Percentiles rank a stretch among this genome's conserved stretches.
Conservation (phyloP, 2,888 invertebrate species). For the Nymphalis polychloros region DNA sequence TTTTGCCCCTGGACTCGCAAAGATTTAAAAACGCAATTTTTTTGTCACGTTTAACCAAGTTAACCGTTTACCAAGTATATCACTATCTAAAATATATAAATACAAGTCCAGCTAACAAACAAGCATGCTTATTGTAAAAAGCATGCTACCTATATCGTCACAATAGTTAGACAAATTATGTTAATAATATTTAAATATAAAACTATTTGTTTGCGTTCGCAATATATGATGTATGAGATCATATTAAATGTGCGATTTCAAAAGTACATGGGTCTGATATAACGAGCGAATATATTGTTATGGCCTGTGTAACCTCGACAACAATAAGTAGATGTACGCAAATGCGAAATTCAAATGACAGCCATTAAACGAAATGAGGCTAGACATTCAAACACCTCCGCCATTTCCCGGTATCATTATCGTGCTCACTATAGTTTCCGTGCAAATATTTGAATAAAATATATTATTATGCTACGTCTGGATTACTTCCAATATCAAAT, state of each 20-base stretch:
- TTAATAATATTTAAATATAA: background rate
- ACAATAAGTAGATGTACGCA: conserved; percentile 45
- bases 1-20: too few species aligned
- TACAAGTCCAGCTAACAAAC: too few species aligned
- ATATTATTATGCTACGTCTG: too few species aligned
- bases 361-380: conserved; percentile 56
- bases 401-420: conserved; percentile 37
- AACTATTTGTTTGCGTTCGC: background rate
- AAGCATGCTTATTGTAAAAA: too few species aligned
- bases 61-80: background rate
- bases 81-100: background rate
- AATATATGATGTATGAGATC: background rate
- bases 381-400: conserved; percentile 51
- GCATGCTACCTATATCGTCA: too few species aligned
- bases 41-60: too few species aligned
- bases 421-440: conserved; percentile 24
- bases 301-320: conserved; percentile 21
- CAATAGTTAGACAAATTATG: too few species aligned
- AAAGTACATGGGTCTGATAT: conserved; percentile 9
- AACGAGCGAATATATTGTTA: conserved; percentile 27
- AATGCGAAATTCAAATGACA: conserved; percentile 53
- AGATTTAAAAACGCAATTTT: too few species aligned
- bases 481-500: background rate
- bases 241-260: conserved; percentile 1
- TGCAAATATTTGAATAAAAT: conserved; percentile 9